phyloP scores from a whole-genome alignment of 2,888 invertebrate genomes.

The Tenthredo notha region DNA sequence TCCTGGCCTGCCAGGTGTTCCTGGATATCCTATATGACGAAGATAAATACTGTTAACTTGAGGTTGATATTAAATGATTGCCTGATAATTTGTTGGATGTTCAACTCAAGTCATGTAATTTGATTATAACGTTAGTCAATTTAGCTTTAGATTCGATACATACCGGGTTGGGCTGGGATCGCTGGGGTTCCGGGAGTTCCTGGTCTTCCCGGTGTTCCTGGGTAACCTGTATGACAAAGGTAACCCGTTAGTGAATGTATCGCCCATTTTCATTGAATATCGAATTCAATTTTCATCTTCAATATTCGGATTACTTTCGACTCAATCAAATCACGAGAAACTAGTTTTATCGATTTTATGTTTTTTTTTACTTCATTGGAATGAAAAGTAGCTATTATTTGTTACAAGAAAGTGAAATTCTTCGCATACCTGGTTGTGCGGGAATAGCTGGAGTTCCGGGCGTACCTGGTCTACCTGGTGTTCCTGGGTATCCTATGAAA shows the following conservation, averaged over 20 bases:
- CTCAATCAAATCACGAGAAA: no score
- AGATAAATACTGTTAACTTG: neutral
- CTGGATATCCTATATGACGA: constrained; percentile 59
- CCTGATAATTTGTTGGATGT: neutral
- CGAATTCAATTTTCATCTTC: no score
- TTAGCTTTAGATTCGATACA: neutral
- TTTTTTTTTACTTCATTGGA: no score
- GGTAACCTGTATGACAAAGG: constrained; percentile 66
- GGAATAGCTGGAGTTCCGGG: constrained; percentile 66
- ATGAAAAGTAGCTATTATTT: no score
- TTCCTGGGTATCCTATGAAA: constrained; percentile 51
- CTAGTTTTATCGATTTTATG: no score
- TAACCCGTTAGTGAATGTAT: no score
- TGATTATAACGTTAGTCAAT: neutral
- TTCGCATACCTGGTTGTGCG: constrained; percentile 56
- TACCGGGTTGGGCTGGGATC: constrained; percentile 65
- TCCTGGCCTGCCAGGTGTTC: constrained; percentile 60
- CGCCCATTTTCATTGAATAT: no score
- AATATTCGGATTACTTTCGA: no score
- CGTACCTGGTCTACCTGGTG: constrained; percentile 63
- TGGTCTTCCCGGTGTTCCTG: constrained; percentile 63
- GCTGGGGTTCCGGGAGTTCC: constrained; percentile 70
- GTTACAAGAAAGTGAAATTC: no score
- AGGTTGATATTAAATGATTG: neutral
- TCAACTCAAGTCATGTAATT: neutral